Percentiles rank a stretch among this genome's conserved stretches.
phyloP scores from a whole-genome alignment of 2,113 vertebrate genomes.

The Pampusana beccarii region DNA sequence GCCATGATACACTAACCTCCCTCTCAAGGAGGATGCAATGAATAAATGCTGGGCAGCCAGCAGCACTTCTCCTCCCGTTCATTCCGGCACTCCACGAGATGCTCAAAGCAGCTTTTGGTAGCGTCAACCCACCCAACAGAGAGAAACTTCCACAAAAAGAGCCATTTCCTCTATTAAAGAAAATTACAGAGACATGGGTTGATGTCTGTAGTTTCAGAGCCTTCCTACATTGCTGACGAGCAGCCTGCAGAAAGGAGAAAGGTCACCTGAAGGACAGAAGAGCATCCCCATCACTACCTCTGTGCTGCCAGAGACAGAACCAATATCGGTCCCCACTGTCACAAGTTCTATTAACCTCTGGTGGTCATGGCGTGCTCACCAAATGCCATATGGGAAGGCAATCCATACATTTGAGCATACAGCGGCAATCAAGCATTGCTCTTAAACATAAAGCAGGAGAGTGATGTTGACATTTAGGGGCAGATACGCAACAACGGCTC shows the following conservation, averaged over 20 bases:
- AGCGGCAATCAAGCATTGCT: not conserved
- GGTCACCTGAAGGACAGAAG: not conserved
- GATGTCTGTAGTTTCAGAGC: not conserved
- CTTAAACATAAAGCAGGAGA: not conserved
- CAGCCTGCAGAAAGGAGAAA: not conserved
- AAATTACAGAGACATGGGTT: not conserved
- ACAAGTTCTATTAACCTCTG: not conserved
- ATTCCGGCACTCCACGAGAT: not conserved
- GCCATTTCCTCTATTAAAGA: not conserved
- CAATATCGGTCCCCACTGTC: not conserved
- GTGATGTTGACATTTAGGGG: not conserved
- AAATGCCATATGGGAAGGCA: not conserved
- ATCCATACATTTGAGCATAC: not conserved
- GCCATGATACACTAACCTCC: not conserved
- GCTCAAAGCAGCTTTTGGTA: not conserved
- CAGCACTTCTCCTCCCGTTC: not conserved
- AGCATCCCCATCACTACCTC: not conserved
- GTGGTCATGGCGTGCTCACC: not conserved
- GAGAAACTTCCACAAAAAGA: not conserved
- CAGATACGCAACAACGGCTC: not conserved
- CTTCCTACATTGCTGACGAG: not conserved
- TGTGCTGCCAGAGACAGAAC: rapidly evolving
- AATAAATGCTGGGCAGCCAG: slow-evolving; percentile 3
- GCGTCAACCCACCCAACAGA: not conserved
- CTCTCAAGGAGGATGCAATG: not conserved